Evolutionary conservation across 2,113 vertebrate species (phyloP).

Genomic region (Myrmophylax atrothorax): DNA sequence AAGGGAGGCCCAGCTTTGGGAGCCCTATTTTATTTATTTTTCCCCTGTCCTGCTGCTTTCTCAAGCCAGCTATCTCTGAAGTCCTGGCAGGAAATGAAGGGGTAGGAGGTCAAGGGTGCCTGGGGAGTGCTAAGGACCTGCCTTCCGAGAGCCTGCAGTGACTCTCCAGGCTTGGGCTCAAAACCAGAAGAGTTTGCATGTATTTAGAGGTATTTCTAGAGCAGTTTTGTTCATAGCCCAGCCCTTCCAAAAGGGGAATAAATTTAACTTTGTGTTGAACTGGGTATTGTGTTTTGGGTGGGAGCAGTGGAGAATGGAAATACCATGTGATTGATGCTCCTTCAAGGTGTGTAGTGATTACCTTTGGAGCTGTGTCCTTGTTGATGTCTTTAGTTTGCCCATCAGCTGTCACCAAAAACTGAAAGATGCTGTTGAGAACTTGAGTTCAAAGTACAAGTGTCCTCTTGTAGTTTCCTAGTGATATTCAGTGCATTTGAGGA

Average conservation of each 20-base stretch:
- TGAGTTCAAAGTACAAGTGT: not conserved
- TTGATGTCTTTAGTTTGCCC: not conserved
- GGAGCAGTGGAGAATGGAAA: not conserved
- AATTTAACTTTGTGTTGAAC: not conserved
- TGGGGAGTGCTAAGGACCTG: not conserved
- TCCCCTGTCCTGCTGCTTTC: not conserved
- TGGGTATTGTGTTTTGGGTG: not conserved
- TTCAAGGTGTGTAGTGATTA: not conserved
- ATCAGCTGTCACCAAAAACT: not conserved
- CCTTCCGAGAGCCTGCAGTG: not conserved
- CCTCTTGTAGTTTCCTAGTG: not conserved
- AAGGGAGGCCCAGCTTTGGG: not conserved
- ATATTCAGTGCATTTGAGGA: not conserved
- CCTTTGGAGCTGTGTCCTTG: not conserved
- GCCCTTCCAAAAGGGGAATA: not conserved
- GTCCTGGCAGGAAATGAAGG: conserved; percentile 36
- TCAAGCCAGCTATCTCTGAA: conserved; percentile 27
- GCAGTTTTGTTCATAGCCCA: not conserved
- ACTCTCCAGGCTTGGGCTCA: not conserved
- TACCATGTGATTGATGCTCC: accelerated
- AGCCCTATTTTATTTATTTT: not conserved
- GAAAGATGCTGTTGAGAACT: not conserved
- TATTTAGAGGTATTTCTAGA: not conserved
- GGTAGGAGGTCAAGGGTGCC: conserved; percentile 6
- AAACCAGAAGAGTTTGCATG: not conserved